Evolutionary conservation across 2,797 vertebrate species (phyloP).

Genomic region (Threskiornis aethiopicus): DNA sequence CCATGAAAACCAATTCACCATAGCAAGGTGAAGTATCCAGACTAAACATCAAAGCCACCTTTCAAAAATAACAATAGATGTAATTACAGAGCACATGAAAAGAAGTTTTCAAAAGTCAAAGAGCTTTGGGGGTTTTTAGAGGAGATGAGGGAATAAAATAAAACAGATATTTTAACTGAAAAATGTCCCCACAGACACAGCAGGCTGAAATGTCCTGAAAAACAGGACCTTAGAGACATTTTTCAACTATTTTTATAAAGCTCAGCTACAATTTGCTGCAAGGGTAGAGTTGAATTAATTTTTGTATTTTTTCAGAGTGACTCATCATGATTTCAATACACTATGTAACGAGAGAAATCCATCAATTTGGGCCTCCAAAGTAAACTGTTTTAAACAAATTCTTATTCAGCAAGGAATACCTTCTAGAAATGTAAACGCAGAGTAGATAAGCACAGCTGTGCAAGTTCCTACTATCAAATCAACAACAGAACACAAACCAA

Average conservation of each 20-base stretch:
- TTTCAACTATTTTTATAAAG: background rate
- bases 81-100: background rate
- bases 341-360: rapidly evolving
- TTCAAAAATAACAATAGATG: background rate
- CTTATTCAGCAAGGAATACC: background rate
- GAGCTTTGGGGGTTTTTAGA: background rate
- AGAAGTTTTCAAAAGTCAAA: background rate
- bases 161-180: background rate
- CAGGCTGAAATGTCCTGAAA: background rate
- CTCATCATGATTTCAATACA: background rate
- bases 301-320: background rate
- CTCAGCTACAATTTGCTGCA: background rate
- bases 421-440: background rate
- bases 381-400: background rate
- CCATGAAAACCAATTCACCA: slow-evolving; percentile 92
- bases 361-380: background rate
- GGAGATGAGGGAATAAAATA: background rate
- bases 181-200: background rate
- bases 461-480: background rate
- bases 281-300: background rate
- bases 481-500: background rate
- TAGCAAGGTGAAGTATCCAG: slow-evolving; percentile 82
- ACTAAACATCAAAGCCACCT: slow-evolving; percentile 91
- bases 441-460: background rate
- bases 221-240: background rate